Evolutionary conservation across 2,113 vertebrate genomes (phyloP).

Genomic region (Terrapene triunguis): DNA sequence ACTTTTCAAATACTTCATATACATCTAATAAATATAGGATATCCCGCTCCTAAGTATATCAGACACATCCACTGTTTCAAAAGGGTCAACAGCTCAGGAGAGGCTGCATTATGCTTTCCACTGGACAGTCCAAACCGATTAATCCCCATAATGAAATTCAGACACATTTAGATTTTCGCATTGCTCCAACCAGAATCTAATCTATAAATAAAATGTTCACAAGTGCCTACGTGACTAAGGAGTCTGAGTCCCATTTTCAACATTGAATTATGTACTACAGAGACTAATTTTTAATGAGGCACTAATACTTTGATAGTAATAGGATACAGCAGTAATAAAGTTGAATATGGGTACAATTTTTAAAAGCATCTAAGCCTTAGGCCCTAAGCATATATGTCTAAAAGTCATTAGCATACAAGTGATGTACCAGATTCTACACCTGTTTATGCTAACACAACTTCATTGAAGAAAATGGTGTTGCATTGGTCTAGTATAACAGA

Average conservation of each 20-base stretch:
- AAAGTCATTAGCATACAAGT: neutral
- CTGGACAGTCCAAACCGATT: neutral
- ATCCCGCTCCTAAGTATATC: slow-evolving; percentile 10
- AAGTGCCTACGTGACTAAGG: neutral
- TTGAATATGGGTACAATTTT: neutral
- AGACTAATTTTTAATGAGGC: neutral
- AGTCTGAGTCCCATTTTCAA: neutral
- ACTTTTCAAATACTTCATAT: neutral
- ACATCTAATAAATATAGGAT: neutral
- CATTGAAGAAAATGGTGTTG: neutral
- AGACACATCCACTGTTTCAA: neutral
- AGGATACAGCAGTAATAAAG: neutral
- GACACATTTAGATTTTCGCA: neutral
- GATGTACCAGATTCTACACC: neutral
- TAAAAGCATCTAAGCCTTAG: neutral
- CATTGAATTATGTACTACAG: neutral
- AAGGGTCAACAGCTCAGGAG: neutral
- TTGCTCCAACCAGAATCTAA: neutral
- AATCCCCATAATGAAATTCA: neutral
- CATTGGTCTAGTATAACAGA: neutral
- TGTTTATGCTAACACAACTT: neutral
- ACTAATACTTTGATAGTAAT: neutral
- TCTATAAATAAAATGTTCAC: neutral
- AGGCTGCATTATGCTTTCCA: neutral
- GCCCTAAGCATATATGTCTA: neutral